phyloP scores from a whole-genome alignment of 2,113 vertebrate genomes.

The Spea bombifrons region DNA sequence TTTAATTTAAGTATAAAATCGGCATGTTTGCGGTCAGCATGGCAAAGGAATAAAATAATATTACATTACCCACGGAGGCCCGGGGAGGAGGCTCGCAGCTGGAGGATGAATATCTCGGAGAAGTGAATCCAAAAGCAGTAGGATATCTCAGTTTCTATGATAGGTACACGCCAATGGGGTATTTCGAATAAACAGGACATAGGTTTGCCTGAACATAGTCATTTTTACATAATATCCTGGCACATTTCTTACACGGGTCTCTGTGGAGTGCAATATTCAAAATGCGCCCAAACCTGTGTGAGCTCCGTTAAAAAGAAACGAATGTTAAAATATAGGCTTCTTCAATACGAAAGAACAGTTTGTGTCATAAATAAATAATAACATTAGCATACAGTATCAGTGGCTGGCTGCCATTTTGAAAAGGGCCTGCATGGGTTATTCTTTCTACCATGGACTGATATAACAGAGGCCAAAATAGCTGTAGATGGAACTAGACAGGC shows the following conservation, averaged over 20 bases:
- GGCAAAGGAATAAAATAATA: constrained; percentile 14
- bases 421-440: too few species aligned
- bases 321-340: too few species aligned
- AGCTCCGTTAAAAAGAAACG: too few species aligned
- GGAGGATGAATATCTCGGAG: constrained; percentile 15
- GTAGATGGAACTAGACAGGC: too few species aligned
- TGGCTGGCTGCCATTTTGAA: too few species aligned
- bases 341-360: too few species aligned
- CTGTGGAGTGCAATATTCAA: background rate
- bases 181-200: constrained; percentile 19
- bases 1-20: constrained; percentile 6
- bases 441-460: too few species aligned
- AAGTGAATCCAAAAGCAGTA: constrained; percentile 23
- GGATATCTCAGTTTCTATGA: constrained; percentile 15
- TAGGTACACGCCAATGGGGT: constrained; percentile 1
- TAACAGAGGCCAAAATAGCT: too few species aligned
- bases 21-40: constrained; percentile 1
- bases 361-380: too few species aligned
- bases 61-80: constrained; percentile 12
- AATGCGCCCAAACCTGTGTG: too few species aligned
- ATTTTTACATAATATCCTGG: constrained; percentile 4
- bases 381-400: too few species aligned
- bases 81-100: background rate
- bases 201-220: background rate
- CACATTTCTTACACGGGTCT: background rate